Conservation (phyloP, 30 jellyfish, hydroid and myxozoan species). For the Pelagia noctiluca region DNA sequence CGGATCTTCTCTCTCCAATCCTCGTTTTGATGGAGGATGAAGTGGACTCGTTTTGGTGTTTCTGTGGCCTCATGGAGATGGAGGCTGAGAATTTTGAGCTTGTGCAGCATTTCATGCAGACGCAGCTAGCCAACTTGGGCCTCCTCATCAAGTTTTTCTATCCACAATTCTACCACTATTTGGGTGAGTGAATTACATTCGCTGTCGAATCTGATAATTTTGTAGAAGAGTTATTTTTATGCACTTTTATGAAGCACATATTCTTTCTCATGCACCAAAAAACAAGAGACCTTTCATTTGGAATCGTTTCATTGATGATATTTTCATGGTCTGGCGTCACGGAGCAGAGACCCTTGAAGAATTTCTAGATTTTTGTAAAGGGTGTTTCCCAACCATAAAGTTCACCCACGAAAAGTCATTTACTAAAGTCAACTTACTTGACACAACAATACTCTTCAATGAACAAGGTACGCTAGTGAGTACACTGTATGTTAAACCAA, state of each 20-base stretch:
- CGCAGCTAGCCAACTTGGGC: slow-evolving; percentile 69
- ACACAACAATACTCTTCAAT: no score
- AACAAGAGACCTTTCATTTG: no score
- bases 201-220: background rate
- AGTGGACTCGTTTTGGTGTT: slow-evolving; percentile 95
- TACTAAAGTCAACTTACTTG: no score
- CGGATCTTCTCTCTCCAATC: slow-evolving; percentile 93
- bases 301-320: no score
- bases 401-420: no score
- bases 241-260: background rate
- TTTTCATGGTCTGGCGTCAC: no score
- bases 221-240: background rate
- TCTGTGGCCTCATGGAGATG: slow-evolving; percentile 91
- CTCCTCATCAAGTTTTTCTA: slow-evolving; percentile 67
- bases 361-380: no score
- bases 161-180: slow-evolving; percentile 72
- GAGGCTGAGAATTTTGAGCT: slow-evolving; percentile 88
- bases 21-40: slow-evolving; percentile 88
- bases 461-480: no score
- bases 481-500: no score
- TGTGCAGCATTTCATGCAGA: slow-evolving; percentile 86
- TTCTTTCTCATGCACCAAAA: no score
- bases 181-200: slow-evolving; percentile 56
- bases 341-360: no score
- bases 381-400: no score